Evolutionary conservation across 2,113 vertebrate species (phyloP), one percentile per base, ranked within the genome.

Genomic region (Calonectris borealis): DNA sequence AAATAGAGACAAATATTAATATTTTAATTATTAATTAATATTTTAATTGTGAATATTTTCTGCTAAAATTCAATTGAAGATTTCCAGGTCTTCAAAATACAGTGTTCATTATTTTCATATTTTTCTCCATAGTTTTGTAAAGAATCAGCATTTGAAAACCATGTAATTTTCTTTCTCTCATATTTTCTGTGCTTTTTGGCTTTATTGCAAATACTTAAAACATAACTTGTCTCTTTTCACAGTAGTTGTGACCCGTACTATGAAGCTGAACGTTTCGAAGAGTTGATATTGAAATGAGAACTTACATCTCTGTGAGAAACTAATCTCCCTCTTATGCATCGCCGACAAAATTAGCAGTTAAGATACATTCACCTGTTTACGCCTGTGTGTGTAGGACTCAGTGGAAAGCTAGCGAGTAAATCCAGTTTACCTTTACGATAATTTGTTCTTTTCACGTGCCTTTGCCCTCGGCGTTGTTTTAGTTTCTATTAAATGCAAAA

Each of bases 351-450:
- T 9, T 7, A 38, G 16, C 52, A 25, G 17, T 48, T 46, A 27
- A 24, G 57, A 27, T 15, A 16, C 27, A 25, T 58, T 58, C 93
- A 60, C 24, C 76, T 66, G 10, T 54, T 71, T 9, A 40, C 38
- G 36, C 8, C 38, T 49, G 26, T 18, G 38, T 0, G 2, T 10
- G 52, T 19, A 0, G 1, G 5, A 31, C 40, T 40, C 66, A 11
- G 83, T 55, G 46, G 72, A 54, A 73, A 84, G 22, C 32, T 9
- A 3, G 9, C n/a, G 44, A 60, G 36, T 13, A 44, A 87, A 71
- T 40, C 72, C 82, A 52, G 31, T 64, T 94, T 95, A 52, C 62
- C 65, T 46, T 34, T 70, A 24, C 4, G 7, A 20, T 10, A 62
- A 38, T 73, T 79, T 68, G 51, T 26, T 79, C 77, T 49, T 90